Base-by-base conservation (phyloP, 2,797 vertebrate species). In the Anniella stebbinsi region DNA sequence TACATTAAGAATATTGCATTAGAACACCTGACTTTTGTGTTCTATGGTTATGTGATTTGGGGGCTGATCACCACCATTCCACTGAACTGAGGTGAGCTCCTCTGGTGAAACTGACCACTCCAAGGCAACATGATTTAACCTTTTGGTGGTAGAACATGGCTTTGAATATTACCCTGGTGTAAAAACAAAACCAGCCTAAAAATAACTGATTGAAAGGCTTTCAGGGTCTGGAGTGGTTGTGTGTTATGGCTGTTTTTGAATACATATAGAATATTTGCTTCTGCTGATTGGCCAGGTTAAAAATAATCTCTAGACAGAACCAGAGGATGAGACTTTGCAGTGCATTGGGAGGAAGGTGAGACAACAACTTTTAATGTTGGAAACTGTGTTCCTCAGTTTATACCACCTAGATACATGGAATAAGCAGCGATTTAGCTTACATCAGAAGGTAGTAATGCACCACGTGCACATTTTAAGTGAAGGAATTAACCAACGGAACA, bases 401-500 rank as follows among this genome's bases (percentile, higher is more conserved):
- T 15, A 38, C 23, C 76, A 87, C 2, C 11, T 67, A 60, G 28
- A 18, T 23, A 51, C 38, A 67, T 30, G 30, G 41, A 45, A 23
- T 48, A 54, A n/a, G 54, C 3, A 45, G 77, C n/a, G 18, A 60
- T 48, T 67, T 94, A 88, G 84, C 67, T 81, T 89, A 81, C 73
- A 88, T 94, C 95, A 94, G 93, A 87, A 95, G 93, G 93, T 95
- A 92, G 93, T 92, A 92, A 93, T 92, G 94, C 87, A 91, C 91
- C 90, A 91, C 94, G 82, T 57, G 66, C 91, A 84, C 85, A 54
- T 38, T 41, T 86, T 84, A 67, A 69, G 76, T 0, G 1, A 28
- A 75, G 45, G 21, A 5, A 4, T 69, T 85, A 93, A 81, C 66
- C 84, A 90, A 33, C 11, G 0, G 1, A 66, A 41, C 67, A 67